phyloP scores from a whole-genome alignment of 2,797 vertebrate genomes.

The Cynodonichthys magdalenae region DNA sequence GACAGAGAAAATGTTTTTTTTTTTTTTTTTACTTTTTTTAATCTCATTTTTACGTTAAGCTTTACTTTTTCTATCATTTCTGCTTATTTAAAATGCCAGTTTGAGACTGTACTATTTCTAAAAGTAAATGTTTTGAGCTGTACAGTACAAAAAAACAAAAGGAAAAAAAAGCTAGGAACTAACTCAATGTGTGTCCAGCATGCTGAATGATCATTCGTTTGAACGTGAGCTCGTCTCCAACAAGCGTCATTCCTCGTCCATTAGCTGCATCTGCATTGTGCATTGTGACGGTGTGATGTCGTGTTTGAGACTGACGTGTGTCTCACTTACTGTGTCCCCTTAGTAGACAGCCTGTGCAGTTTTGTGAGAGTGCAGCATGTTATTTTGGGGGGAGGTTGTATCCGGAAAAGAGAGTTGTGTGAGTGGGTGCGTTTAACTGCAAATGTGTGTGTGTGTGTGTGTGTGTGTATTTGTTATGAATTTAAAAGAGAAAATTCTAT shows the following conservation, averaged over 20 bases:
- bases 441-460: not conserved
- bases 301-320: conserved; percentile 89
- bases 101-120: conserved; percentile 87
- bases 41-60: conserved; percentile 68
- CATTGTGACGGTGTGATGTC: conserved; percentile 86
- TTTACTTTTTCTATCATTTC: conserved; percentile 72
- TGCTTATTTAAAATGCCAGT: conserved; percentile 75
- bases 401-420: conserved; percentile 52
- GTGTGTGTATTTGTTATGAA: conserved; percentile 37
- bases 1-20: conserved; percentile 65
- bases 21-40: conserved; percentile 78
- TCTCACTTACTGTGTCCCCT: conserved; percentile 86
- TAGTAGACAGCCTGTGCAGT: conserved; percentile 91
- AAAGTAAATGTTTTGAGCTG: conserved; percentile 87
- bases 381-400: conserved; percentile 55
- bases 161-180: conserved; percentile 87
- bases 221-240: conserved; percentile 75
- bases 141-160: conserved; percentile 74
- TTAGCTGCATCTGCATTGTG: conserved; percentile 82
- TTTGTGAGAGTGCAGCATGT: conserved; percentile 87
- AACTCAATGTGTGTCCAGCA: conserved; percentile 87
- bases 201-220: conserved; percentile 88
- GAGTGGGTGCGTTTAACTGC: conserved; percentile 25
- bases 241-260: conserved; percentile 71
- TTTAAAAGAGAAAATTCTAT: conserved; percentile 63